Conservation (phyloP, 2,797 vertebrate genomes). For the Amphiprion clarkii region DNA sequence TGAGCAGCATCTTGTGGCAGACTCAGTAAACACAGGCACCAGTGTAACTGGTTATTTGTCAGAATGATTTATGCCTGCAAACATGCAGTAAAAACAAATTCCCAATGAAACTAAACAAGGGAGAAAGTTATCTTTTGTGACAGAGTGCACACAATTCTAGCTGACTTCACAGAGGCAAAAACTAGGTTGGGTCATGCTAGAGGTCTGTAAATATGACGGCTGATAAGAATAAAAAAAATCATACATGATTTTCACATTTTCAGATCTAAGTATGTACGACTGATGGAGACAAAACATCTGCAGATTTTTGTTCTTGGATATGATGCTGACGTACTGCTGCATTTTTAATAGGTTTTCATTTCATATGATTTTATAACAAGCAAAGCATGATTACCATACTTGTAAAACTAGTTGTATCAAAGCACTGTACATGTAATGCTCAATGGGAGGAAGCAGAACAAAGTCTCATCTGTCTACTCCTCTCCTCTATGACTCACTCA, state of each 20-base stretch:
- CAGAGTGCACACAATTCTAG: conserved; percentile 80
- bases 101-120: conserved; percentile 86
- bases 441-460: conserved; percentile 75
- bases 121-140: conserved; percentile 85
- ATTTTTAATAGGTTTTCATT: conserved; percentile 71
- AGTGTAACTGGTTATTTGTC: conserved; percentile 86
- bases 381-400: conserved; percentile 73
- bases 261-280: conserved; percentile 33
- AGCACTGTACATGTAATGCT: conserved; percentile 72
- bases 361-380: conserved; percentile 71
- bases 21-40: conserved; percentile 83
- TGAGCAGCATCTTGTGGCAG: conserved; percentile 80
- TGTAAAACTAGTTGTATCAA: conserved; percentile 78
- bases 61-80: conserved; percentile 86
- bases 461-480: conserved; percentile 73
- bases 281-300: conserved; percentile 48
- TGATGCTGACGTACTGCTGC: conserved; percentile 50
- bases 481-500: conserved; percentile 71
- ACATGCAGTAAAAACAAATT: conserved; percentile 85
- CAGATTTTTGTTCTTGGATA: conserved; percentile 36
- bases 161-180: conserved; percentile 81
- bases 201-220: conserved; percentile 74
- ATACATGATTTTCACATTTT: conserved; percentile 53
- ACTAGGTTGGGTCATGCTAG: conserved; percentile 83
- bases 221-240: conserved; percentile 61